phyloP scores from a whole-genome alignment of 2,888 invertebrate genomes.

The Hermaeophaga mercurialis region DNA sequence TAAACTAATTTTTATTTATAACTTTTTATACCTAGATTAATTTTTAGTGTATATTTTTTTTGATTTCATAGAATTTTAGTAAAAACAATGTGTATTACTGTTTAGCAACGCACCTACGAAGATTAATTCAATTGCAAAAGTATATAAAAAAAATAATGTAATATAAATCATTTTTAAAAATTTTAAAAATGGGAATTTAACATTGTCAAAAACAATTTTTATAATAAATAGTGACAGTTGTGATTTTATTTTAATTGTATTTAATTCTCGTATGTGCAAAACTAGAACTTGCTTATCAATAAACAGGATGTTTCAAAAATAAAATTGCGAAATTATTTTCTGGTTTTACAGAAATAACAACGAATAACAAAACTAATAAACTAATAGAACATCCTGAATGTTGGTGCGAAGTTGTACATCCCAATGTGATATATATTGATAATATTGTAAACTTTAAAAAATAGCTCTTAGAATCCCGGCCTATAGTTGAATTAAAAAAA shows the following conservation, averaged over 20 bases:
- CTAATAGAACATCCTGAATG: conserved; percentile 27
- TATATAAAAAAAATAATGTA: too few relatives aligned
- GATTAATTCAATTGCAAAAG: too few relatives aligned
- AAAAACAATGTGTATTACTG: conserved; percentile 27
- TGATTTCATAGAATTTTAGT: conserved; percentile 25
- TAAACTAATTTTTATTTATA: conserved; percentile 30
- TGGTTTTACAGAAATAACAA: conserved; percentile 37
- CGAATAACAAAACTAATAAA: conserved; percentile 23
- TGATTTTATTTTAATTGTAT: too few relatives aligned
- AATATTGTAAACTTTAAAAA: conserved; percentile 47
- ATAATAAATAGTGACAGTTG: too few relatives aligned
- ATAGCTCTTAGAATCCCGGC: conserved; percentile 33
- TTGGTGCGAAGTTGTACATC: conserved; percentile 42
- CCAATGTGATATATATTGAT: conserved; percentile 54
- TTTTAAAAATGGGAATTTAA: too few relatives aligned
- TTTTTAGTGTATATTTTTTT: conserved; percentile 30
- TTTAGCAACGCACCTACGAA: conserved; percentile 14
- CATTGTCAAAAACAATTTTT: too few relatives aligned
- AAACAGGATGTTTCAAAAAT: conserved; percentile 24
- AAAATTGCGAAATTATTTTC: conserved; percentile 26
- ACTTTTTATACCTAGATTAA: conserved; percentile 30
- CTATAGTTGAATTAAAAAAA: conserved; percentile 27
- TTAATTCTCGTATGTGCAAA: conserved; percentile 5
- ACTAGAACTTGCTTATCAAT: conserved; percentile 14
- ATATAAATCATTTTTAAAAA: too few relatives aligned